Evolutionary conservation across 64 coral and sea anemone genomes (phyloP).

Genomic region (Pocillopora damicornis): DNA sequence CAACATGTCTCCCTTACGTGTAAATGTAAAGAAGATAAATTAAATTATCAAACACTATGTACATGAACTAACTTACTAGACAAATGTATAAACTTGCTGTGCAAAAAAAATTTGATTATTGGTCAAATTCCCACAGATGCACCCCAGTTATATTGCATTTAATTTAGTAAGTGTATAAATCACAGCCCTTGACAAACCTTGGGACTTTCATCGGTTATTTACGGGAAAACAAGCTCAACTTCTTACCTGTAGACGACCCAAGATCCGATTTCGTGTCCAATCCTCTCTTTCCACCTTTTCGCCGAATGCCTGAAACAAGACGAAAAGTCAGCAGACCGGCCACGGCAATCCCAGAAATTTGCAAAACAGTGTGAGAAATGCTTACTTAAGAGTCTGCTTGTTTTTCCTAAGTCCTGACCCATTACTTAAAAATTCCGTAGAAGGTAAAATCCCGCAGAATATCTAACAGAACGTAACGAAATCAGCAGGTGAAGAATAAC

Average conservation of each 20-base stretch:
- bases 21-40: too few species aligned
- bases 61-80: too few species aligned
- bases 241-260: neutral
- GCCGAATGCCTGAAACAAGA: constrained; percentile 44
- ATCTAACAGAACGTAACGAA: neutral
- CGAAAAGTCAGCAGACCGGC: neutral
- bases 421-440: constrained; percentile 16
- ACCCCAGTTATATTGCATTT: too few species aligned
- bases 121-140: too few species aligned
- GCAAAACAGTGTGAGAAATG: neutral
- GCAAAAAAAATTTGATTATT: too few species aligned
- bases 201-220: neutral
- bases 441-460: neutral
- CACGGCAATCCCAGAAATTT: neutral
- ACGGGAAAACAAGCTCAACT: neutral
- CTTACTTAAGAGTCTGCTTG: constrained; percentile 70
- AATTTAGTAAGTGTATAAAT: neutral
- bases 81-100: too few species aligned
- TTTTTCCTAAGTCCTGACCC: constrained; percentile 72
- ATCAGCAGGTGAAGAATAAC: constrained; percentile 4
- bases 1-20: too few species aligned
- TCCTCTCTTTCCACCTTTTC: constrained; percentile 45
- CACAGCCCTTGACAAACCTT: too few species aligned
- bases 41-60: too few species aligned
- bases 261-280: constrained; percentile 28